Base-by-base conservation (phyloP, 2,888 invertebrate genomes). In the Phyllotreta striolata region DNA sequence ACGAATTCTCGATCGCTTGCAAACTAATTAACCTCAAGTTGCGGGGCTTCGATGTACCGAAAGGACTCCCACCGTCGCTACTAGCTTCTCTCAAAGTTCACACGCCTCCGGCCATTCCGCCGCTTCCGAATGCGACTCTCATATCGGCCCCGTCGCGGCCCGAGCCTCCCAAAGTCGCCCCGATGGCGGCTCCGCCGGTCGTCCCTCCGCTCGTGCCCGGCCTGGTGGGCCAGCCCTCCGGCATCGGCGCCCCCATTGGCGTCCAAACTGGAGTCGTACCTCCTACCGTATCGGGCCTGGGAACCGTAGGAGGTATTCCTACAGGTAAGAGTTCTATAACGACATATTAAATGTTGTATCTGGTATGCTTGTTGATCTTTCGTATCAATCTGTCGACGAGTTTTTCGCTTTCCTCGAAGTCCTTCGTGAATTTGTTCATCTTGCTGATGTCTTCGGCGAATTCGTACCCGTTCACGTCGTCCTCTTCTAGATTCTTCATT, bases 1-100 rank as follows among this genome's bases (percentile, higher is more conserved):
- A 92, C 76, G 99, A 99, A 83, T 99, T 98, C 82, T 96, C 96
- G 71, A 95, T 99, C 74, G 98, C 99, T 54, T 98, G 98, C 86
- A 97, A 97, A 85, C 84, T 87, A 69, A 96, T 97, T 62, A 95
- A 93, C 77, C 85, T 97, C 67, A 97, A 96, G 82, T 84, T 99
- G 9, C 90, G 95, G 59, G 96, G 96, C 3, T 89, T 92, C 75
- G 96, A 97, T 78, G 86, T 98, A 57, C 98, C 98, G 0, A 91
- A 91, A 78, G 84, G 85, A 1, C 84, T 99, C 71, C 98, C 98
- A 10, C 90, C 91, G 3, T 85, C 88, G 6, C 77, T 94, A 6
- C 77, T 93, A 8, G 85, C 88, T 5, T 91, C 92, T 0, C 79
- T 92, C 6, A 87, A 86, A 76, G 81, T 81, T 67, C 79, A 81